Percentiles rank a stretch among this genome's conserved stretches.
phyloP scores from a whole-genome alignment of 2,888 invertebrate species.

The Tethea ocularis region DNA sequence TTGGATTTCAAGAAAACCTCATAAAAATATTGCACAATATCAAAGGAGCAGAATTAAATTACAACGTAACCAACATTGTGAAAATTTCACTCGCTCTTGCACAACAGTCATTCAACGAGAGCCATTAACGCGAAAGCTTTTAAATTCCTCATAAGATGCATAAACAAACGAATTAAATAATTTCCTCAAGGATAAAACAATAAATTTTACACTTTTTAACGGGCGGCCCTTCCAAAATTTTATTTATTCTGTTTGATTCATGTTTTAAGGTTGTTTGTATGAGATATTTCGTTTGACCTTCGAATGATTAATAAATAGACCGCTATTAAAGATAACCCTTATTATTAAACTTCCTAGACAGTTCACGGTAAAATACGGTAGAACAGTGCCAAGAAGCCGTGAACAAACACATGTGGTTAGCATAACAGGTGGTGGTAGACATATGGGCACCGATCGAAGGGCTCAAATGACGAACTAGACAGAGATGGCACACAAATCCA shows the following conservation, averaged over 20 bases:
- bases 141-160: constrained; percentile 55
- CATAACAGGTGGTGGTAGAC: constrained; percentile 71
- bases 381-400: constrained; percentile 34
- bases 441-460: constrained; percentile 68
- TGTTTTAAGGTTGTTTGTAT: constrained; percentile 3
- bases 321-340: constrained; percentile 31
- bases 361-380: constrained; percentile 48
- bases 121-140: constrained; percentile 61
- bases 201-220: constrained; percentile 40
- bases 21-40: constrained; percentile 70
- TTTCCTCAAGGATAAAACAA: constrained; percentile 40
- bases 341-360: constrained; percentile 57
- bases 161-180: constrained; percentile 40
- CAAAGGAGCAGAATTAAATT: constrained; percentile 46
- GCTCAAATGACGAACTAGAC: constrained; percentile 61
- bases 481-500: constrained; percentile 45
- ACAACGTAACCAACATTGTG: constrained; percentile 35
- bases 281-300: constrained; percentile 7
- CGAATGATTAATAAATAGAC: constrained; percentile 15
- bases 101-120: constrained; percentile 48
- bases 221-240: constrained; percentile 33
- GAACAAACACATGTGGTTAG: constrained; percentile 50
- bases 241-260: constrained; percentile 39
- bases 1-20: constrained; percentile 62
- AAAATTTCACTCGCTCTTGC: constrained; percentile 50